These are phyloP conservation scores for Megaleporinus macrocephalus DNA, from an alignment of 2,113 vertebrate species.

Conservation along the genomic window DNA sequence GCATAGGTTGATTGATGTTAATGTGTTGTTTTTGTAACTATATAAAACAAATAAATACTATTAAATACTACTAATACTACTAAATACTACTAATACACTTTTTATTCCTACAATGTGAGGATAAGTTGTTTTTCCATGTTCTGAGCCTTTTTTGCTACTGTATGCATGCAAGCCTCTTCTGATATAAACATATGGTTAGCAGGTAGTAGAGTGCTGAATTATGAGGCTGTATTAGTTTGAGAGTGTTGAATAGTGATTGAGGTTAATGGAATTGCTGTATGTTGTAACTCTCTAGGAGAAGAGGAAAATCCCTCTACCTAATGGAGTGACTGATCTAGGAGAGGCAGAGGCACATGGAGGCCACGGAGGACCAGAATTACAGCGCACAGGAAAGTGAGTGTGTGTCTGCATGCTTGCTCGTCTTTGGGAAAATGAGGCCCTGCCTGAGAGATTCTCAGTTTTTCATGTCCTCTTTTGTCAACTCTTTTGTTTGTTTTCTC, in stretches of 20 bases:
- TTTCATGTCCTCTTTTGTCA: not conserved
- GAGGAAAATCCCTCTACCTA: conserved; percentile 93
- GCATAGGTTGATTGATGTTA: too few species aligned
- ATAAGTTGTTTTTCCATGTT: too few species aligned
- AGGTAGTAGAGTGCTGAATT: not conserved
- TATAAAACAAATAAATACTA: too few species aligned
- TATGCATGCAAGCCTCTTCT: not conserved
- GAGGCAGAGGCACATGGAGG: conserved; percentile 88
- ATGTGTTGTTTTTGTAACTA: too few species aligned
- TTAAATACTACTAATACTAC: too few species aligned
- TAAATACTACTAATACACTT: too few species aligned
- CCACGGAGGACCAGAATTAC: conserved; percentile 93
- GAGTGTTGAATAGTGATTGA: not conserved
- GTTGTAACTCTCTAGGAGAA: conserved; percentile 84
- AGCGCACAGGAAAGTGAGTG: conserved; percentile 93
- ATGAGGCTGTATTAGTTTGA: not conserved
- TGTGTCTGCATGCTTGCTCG: conserved; percentile 20
- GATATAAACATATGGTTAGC: not conserved
- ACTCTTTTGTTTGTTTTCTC: not conserved
- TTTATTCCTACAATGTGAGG: too few species aligned
- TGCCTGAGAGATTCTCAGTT: not conserved
- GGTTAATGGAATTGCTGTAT: not conserved
- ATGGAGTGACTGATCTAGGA: conserved; percentile 91
- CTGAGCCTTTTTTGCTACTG: too few species aligned
- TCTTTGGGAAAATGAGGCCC: not conserved